A percentile compares a stretch with the other conserved stretches of the same genome.
These are phyloP conservation scores for Triops longicaudatus DNA, from an alignment of 1,140 invertebrate genomes.

Conservation along the genomic window DNA sequence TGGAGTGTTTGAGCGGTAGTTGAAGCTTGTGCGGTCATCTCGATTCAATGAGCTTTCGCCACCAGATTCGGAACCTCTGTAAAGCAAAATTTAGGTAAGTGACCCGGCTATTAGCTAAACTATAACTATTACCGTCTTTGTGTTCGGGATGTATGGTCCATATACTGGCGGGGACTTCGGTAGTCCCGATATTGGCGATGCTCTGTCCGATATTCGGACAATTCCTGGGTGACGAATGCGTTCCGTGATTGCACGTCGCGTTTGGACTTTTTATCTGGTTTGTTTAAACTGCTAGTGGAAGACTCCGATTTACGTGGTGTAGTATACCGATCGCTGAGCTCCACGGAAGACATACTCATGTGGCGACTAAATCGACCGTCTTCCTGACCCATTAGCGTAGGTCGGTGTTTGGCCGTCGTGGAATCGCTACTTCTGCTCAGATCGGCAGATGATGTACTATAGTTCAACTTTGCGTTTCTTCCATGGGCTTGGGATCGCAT, in stretches of 20 bases:
- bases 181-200: slow-evolving; percentile 47
- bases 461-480: background rate
- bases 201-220: slow-evolving; percentile 42
- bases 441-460: background rate
- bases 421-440: background rate
- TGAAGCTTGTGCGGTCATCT: background rate
- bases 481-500: background rate
- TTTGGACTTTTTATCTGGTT: background rate
- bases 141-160: slow-evolving; percentile 24
- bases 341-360: background rate
- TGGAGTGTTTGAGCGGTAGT: background rate
- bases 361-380: background rate
- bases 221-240: slow-evolving; percentile 36
- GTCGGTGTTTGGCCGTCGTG: background rate
- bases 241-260: background rate
- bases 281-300: background rate
- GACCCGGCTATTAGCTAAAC: background rate
- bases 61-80: background rate
- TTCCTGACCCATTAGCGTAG: background rate
- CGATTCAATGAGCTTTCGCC: background rate
- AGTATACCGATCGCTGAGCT: background rate
- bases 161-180: slow-evolving; percentile 32
- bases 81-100: background rate
- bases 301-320: background rate
- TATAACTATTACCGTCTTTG: background rate